phyloP scores from a whole-genome alignment of 2,888 invertebrate genomes.

The Leucoma salicis region DNA sequence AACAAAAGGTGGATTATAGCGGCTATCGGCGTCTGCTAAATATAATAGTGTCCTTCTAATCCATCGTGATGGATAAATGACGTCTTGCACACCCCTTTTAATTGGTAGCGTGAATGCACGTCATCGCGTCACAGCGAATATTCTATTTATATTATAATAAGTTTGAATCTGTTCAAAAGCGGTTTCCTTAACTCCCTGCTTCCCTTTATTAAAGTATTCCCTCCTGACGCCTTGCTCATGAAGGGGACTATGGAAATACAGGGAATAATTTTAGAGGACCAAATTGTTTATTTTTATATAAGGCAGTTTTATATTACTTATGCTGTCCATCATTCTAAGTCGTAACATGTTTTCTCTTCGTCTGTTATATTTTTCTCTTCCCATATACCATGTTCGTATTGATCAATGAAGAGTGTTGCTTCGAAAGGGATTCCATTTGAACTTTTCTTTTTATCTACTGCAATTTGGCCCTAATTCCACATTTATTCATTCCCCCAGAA shows the following conservation, averaged over 20 bases:
- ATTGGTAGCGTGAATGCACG: slow-evolving; percentile 68
- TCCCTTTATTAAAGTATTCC: slow-evolving; percentile 40
- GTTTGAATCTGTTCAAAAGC: slow-evolving; percentile 49
- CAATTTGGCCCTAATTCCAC: too few species aligned
- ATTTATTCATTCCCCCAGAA: too few species aligned
- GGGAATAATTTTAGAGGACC: slow-evolving; percentile 22
- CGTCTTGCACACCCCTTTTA: slow-evolving; percentile 71
- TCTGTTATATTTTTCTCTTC: too few species aligned
- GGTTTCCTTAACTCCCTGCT: slow-evolving; percentile 32
- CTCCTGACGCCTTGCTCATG: slow-evolving; percentile 15
- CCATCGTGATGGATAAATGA: slow-evolving; percentile 71
- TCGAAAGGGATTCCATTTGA: too few species aligned
- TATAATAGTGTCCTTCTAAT: slow-evolving; percentile 75
- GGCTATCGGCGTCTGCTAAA: slow-evolving; percentile 70
- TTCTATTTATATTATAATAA: slow-evolving; percentile 81
- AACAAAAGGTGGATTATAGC: slow-evolving; percentile 69
- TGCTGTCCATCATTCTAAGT: slow-evolving; percentile 11
- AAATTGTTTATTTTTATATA: slow-evolving; percentile 21
- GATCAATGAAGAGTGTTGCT: too few species aligned
- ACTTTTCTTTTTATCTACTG: too few species aligned
- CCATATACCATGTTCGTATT: too few species aligned
- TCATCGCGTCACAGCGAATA: slow-evolving; percentile 66
- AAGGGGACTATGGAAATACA: slow-evolving; percentile 28
- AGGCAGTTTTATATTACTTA: slow-evolving; percentile 9
- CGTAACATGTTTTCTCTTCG: too few species aligned